Evolutionary conservation across 2,888 invertebrate genomes (phyloP), one percentile per base, ranked within the genome.

Genomic region (Drosophila nigricruria): DNA sequence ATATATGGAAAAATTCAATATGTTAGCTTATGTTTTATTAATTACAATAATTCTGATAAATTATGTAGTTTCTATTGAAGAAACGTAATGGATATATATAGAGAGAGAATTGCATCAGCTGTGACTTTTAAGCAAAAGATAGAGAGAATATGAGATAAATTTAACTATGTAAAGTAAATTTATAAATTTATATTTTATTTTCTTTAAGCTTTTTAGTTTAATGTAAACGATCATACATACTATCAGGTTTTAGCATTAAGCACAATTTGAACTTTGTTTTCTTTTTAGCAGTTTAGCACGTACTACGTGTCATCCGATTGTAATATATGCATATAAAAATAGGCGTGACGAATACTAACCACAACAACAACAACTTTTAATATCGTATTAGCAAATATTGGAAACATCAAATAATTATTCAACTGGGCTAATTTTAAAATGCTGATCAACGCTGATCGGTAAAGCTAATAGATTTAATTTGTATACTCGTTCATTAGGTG

Each of bases 371-470:
- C 20, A 30, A 23, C 56, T 12, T 20, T 9, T 25, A 45, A 71
- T 63, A 70, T 61, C 9, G 52, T 69, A 66, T 67, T 60, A 57
- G 45, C 57, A 34, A 70, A 64, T 71, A 69, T 63, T 43, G 25
- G 25, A 74, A 63, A 63, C 60, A 58, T n/a, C 65, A 71, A 70
- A 66, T 74, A 64, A 72, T 88, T 72, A 71, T 72, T 86, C 80
- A 82, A 85, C 60, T 78, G 72, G 54, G 84, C 84, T 84, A 89
- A 89, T 87, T 87, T 81, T 83, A 84, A 87, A 62, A 72, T 65
- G 79, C 62, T 78, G 78, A 80, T 80, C 77, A 80, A 76, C 68
- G 40, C 20, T 16, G 54, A 56, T 56, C 20, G n/a, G 30, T n/a
- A 50, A 16, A 52, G 52, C 36, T 16, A 52, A 34, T 36, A 52